Conservation (phyloP, 1,140 invertebrate species). For the Heliconius hermathena region DNA sequence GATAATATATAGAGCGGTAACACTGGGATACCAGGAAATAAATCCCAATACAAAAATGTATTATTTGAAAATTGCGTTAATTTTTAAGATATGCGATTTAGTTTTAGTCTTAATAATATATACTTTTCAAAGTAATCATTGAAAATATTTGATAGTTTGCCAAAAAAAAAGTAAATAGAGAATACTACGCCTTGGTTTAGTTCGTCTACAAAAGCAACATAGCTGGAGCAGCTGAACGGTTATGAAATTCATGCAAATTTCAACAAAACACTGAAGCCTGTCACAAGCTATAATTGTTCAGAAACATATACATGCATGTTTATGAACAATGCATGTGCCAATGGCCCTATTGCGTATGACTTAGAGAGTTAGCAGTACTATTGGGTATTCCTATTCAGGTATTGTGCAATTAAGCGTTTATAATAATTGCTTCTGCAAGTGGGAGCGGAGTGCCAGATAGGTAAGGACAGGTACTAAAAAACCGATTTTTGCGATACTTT, state of each 20-base stretch:
- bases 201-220: background rate
- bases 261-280: constrained; percentile 3
- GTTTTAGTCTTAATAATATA: background rate
- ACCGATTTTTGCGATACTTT: background rate
- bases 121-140: background rate
- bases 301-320: constrained; percentile 18
- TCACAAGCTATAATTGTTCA: constrained; percentile 29
- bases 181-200: background rate
- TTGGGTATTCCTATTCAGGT: constrained; percentile 7
- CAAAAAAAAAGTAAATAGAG: background rate
- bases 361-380: constrained; percentile 21
- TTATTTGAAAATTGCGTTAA: background rate
- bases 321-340: constrained; percentile 23
- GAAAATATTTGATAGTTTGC: background rate
- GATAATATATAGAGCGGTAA: background rate
- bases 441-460: background rate
- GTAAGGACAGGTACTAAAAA: background rate
- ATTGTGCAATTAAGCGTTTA: constrained; percentile 18
- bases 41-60: background rate
- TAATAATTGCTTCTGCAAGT: background rate
- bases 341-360: constrained; percentile 27
- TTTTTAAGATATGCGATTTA: background rate
- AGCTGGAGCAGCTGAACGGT: constrained; percentile 6
- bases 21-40: background rate
- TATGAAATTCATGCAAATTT: constrained; percentile 27